These are phyloP conservation scores for Eulemur rubriventer DNA, from an alignment of 2,797 vertebrate genomes.

Conservation along the genomic window DNA sequence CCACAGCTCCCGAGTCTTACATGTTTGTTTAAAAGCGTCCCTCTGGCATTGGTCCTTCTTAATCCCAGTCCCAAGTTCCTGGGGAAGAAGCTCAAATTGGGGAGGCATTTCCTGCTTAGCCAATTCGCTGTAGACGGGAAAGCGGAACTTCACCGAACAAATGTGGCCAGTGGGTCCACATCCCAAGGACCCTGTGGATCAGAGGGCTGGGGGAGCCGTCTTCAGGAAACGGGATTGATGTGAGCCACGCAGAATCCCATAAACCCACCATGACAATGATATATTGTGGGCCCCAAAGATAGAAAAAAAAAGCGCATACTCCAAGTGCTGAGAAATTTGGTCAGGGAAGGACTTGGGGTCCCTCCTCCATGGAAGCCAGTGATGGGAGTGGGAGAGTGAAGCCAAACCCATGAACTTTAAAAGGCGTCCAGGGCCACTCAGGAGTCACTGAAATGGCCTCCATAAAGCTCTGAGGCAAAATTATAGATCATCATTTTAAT, in stretches of 20 bases:
- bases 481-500: constrained; percentile 76
- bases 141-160: neutral
- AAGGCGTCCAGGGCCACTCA: neutral
- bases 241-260: neutral
- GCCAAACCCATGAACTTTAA: neutral
- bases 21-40: neutral
- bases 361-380: neutral
- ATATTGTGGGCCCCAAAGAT: neutral
- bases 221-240: neutral
- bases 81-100: neutral
- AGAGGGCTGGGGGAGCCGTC: accelerated
- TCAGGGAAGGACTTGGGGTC: neutral
- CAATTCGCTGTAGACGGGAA: neutral
- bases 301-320: neutral
- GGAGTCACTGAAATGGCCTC: constrained; percentile 27
- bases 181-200: neutral
- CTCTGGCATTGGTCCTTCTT: neutral
- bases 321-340: neutral
- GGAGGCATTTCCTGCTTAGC: neutral
- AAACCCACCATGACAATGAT: neutral
- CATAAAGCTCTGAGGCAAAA: constrained; percentile 49
- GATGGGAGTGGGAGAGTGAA: neutral
- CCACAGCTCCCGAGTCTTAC: neutral
- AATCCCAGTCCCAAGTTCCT: neutral
- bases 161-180: neutral